Evolutionary conservation across 2,113 vertebrate genomes (phyloP), one percentile per base, ranked within the genome.

Genomic region (Phaethornis superciliosus): DNA sequence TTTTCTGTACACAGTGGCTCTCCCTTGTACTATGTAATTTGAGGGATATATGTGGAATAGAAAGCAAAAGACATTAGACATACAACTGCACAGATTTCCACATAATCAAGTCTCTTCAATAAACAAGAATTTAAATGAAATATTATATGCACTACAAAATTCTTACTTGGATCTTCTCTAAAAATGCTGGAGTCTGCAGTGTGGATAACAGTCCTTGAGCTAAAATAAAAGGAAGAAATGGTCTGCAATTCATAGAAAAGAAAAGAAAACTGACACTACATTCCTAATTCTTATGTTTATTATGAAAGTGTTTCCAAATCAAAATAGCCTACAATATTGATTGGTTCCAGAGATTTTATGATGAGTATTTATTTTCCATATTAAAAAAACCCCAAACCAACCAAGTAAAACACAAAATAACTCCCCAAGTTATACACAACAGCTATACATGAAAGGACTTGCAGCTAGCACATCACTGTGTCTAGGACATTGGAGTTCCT

Each of bases 231-330:
- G 54, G 16, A 79, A 95, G 91, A 82, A 10, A 63, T 6, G 14
- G 17, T 67, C 42, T 54, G 37, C 8, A 24, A 90, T 85, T 86
- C 74, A 80, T 1, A 70, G 58, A 65, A 95, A 67, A 96, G 81
- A 94, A 78, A 96, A 96, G 51, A 91, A 88, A 94, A 93, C 37
- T 26, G 7, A 95, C 69, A 58, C 74, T 37, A 81, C 11, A 70
- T 90, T 97, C 96, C 95, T 96, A 96, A 97, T 97, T 95, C 81
- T 97, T 96, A 97, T 86, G 92, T 98, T 98, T 98, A 98, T 98
- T 98, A 98, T 97, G 97, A 98, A 98, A 98, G 93, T 97, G 96
- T 97, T 96, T 98, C 94, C 96, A 97, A 98, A 97, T 96, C 95
- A 97, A 98, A 98, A 97, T 94, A 96, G 96, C 95, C 93, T 86